Percentiles rank a stretch among this genome's conserved stretches.
These are phyloP conservation scores for Alaudala cheleensis DNA, from an alignment of 2,113 vertebrate species.

Conservation along the genomic window DNA sequence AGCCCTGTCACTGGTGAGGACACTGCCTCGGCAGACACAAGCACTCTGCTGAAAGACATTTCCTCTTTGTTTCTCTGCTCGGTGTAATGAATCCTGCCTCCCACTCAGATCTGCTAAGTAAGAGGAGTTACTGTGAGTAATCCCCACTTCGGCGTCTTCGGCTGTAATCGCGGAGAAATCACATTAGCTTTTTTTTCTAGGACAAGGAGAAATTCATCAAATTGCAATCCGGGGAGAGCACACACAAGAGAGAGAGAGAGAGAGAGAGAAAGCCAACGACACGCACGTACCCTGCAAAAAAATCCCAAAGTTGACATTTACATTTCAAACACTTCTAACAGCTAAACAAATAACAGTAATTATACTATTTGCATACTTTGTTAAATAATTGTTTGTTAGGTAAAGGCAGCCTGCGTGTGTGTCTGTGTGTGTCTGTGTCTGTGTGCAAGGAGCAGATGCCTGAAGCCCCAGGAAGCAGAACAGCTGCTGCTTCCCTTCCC, in stretches of 20 bases:
- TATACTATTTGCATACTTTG: constrained; percentile 76
- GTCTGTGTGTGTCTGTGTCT: background rate
- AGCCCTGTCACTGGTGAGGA: background rate
- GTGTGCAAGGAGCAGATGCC: background rate
- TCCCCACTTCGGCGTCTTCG: constrained; percentile 13
- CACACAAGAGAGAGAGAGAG: background rate
- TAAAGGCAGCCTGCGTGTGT: background rate
- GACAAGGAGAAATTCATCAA: constrained; percentile 55
- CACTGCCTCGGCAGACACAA: background rate
- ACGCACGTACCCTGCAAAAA: background rate
- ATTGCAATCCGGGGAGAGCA: constrained; percentile 51
- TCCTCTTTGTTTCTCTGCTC: constrained; percentile 44
- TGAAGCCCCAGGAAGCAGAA: background rate
- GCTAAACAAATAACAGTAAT: constrained; percentile 78
- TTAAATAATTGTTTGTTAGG: constrained; percentile 65
- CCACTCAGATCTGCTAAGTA: constrained; percentile 52
- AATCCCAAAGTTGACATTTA: constrained; percentile 71
- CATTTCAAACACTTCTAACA: constrained; percentile 73
- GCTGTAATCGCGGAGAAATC: constrained; percentile 23
- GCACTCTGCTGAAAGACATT: constrained; percentile 21
- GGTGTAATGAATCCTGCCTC: constrained; percentile 67
- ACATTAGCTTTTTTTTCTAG: constrained; percentile 33
- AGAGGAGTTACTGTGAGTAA: constrained; percentile 54
- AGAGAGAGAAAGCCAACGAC: background rate
- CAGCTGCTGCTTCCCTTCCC: constrained; percentile 49